These are phyloP conservation scores for Aurelia coerulea DNA, from an alignment of 30 jellyfish, hydroid and myxozoan species.

Conservation along the genomic window DNA sequence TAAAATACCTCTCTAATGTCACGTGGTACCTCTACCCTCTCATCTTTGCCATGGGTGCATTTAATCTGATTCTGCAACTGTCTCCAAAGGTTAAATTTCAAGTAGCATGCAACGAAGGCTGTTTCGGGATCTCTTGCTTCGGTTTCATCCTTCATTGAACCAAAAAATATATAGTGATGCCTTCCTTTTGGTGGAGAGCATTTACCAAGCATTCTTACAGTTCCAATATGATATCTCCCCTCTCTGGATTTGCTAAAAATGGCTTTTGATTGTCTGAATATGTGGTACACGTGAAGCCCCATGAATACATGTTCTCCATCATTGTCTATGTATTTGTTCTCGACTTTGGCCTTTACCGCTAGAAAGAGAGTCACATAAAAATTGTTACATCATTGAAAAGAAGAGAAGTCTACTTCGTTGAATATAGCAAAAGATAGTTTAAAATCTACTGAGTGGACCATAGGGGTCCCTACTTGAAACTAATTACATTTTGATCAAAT, in stretches of 20 bases:
- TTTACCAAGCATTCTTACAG: conserved; percentile 40
- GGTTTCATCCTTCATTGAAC: not conserved
- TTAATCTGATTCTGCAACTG: conserved; percentile 14
- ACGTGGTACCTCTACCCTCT: not conserved
- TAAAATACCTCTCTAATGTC: conserved; percentile 28
- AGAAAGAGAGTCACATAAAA: not conserved
- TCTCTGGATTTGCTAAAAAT: conserved; percentile 4
- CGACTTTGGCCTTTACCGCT: conserved; percentile 53
- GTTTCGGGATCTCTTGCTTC: not conserved
- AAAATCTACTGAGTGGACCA: too few species aligned
- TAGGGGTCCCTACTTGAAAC: too few species aligned
- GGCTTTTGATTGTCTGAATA: conserved; percentile 3
- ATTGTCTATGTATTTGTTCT: conserved; percentile 38
- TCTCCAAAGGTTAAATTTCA: conserved; percentile 34
- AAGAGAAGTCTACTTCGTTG: too few species aligned
- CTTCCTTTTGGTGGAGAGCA: conserved; percentile 56
- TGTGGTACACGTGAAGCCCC: conserved; percentile 51
- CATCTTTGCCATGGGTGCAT: not conserved
- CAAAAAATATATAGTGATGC: conserved; percentile 27
- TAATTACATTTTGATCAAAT: too few species aligned
- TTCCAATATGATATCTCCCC: conserved; percentile 35
- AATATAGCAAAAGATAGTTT: too few species aligned
- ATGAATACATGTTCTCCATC: conserved; percentile 24
- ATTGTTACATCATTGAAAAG: too few species aligned
- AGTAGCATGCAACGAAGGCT: conserved; percentile 35